Evolutionary conservation across 2,888 invertebrate genomes (phyloP), one percentile per base, ranked within the genome.

Genomic region (Mycalesis mineus): DNA sequence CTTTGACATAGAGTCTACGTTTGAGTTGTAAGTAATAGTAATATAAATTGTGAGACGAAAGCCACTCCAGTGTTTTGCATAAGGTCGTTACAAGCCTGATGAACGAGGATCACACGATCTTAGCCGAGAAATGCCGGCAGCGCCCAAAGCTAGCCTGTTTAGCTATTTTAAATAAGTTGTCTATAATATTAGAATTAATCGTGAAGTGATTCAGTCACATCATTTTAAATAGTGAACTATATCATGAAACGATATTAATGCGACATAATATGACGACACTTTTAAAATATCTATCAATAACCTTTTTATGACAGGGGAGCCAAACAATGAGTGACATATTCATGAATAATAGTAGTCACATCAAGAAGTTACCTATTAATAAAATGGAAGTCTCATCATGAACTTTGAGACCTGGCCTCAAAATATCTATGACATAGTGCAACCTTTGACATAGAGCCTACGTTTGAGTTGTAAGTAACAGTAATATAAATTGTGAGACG

Each of bases 21-120:
- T 48, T 55, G 33, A 44, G 52, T 48, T 60, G 55, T 50, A 50
- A 37, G 55, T 61, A 66, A 58, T 71, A 69, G 49, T 72, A 68
- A 64, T 63, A 66, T 73, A 68, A 63, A 68, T 69, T 74, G 68
- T 65, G 66, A 72, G 69, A 75, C 72, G 78, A 79, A 76, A 75
- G 75, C 70, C 65, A 72, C 73, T 74, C 78, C 78, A 80, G 68
- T 72, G 77, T 80, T 84, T 84, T 79, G 83, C 84, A 83, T 82
- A 82, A 82, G 82, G 77, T 84, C 82, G 82, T 84, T 84, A 83
- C 81, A 70, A 70, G 67, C 63, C 75, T 87, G 86, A 87, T 86
- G 78, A 80, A 87, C 86, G 80, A 73, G 68, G 71, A 77, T 78
- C 75, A 77, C 77, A 77, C 77, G 75, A 75, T 74, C 75, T 74